These are phyloP conservation scores for Glaucomys volans DNA, from an alignment of 2,113 vertebrate species.

Conservation along the genomic window DNA sequence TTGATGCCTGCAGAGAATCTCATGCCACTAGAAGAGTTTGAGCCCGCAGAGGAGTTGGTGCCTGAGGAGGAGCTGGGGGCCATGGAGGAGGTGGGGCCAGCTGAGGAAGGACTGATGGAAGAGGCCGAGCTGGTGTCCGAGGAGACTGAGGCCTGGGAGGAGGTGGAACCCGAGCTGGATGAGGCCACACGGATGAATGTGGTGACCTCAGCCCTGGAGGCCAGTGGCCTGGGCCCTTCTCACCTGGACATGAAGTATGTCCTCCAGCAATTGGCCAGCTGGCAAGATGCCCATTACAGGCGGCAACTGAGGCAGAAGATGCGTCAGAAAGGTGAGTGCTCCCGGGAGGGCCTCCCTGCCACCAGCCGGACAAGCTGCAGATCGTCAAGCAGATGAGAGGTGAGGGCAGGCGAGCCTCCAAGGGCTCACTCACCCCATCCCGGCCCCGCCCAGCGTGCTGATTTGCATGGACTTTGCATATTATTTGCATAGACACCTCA, in stretches of 20 bases:
- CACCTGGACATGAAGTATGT: slow-evolving; percentile 89
- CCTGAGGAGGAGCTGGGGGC: slow-evolving; percentile 18
- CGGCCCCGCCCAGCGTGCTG: not conserved
- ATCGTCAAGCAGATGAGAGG: slow-evolving; percentile 94
- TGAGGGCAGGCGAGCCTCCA: slow-evolving; percentile 78
- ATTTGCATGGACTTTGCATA: slow-evolving; percentile 60
- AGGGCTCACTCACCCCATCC: slow-evolving; percentile 84
- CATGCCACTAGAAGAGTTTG: not conserved
- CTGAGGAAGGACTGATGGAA: not conserved
- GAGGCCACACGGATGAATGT: slow-evolving; percentile 81
- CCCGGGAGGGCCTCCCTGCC: slow-evolving; percentile 88
- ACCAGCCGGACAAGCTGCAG: slow-evolving; percentile 92
- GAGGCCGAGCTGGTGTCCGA: not conserved
- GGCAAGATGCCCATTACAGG: slow-evolving; percentile 90
- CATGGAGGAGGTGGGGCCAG: not conserved
- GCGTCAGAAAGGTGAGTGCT: slow-evolving; percentile 83
- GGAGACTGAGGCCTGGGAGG: slow-evolving; percentile 61
- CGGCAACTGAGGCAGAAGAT: slow-evolving; percentile 87
- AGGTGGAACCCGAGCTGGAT: not conserved
- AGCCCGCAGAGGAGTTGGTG: not conserved
- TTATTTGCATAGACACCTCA: slow-evolving; percentile 81
- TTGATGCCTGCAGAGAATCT: not conserved
- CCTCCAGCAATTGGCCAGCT: slow-evolving; percentile 88
- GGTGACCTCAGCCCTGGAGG: slow-evolving; percentile 88
- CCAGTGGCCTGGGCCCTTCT: slow-evolving; percentile 56